Conservation (phyloP, 2,113 vertebrate genomes). For the Coracopsis vasa region DNA sequence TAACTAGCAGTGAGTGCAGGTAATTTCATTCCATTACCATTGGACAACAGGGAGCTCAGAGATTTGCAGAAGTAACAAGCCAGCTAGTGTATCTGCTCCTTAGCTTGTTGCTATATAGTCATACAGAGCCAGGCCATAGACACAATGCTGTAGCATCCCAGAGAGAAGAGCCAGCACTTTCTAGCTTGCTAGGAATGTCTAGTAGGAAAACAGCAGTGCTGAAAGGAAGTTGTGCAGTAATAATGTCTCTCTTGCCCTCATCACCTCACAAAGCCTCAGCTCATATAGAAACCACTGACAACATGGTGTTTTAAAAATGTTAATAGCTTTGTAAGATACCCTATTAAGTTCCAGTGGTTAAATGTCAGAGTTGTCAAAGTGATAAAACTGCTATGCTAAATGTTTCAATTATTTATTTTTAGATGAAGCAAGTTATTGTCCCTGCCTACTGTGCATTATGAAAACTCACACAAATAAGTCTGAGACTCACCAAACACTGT, state of each 20-base stretch:
- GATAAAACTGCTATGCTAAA: background rate
- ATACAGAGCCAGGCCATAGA: background rate
- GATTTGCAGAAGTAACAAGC: background rate
- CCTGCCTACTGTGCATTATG: background rate
- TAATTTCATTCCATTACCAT: background rate
- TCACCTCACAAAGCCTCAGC: background rate
- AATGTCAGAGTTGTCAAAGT: background rate
- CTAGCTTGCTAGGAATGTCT: background rate
- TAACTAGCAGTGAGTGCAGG: background rate
- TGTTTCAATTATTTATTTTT: background rate
- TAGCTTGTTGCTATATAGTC: background rate
- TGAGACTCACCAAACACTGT: background rate
- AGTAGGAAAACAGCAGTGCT: background rate
- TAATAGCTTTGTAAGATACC: background rate
- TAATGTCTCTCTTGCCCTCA: background rate
- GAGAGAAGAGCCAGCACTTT: background rate
- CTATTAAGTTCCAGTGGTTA: background rate
- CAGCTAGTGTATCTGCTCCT: background rate
- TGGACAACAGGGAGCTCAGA: background rate
- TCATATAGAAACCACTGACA: background rate
- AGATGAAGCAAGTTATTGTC: background rate
- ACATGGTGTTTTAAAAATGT: rapidly evolving
- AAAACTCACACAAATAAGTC: background rate
- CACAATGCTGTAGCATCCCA: background rate
- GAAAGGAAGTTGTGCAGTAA: background rate